Base-by-base conservation (phyloP, 2,888 invertebrate species). In the Eupeodes luniger region DNA sequence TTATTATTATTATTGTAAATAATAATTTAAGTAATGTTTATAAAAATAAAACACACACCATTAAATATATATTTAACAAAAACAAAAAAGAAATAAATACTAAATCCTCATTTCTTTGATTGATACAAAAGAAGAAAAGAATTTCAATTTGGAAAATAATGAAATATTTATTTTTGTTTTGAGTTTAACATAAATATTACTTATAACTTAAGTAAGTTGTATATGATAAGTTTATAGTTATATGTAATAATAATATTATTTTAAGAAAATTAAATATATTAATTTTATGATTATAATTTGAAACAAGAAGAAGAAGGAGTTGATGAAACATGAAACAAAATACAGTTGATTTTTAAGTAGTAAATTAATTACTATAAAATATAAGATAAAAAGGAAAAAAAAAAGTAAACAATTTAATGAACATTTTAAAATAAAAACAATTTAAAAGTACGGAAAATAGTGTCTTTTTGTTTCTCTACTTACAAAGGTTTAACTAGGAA, bases 201-300 rank as follows among this genome's bases (percentile, higher is more conserved):
- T 11, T 47, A 10, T 86, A 64, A 89, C 74, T 66, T 88, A 88
- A 88, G 85, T 88, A 72, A 88, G 67, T 81, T 88, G 78, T 88
- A 88, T 81, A 88, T 81, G 53, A 89, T 84, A 89, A 81, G 75
- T 85, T 85, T 85, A 40, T 40, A 80, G 83, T 87, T 87, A 79
- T 76, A 75, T 27, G 27, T 27, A 40, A 5, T 57, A 51, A 66
- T 27, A 75, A 5, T 64, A 81, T 78, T 81, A 89, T 78, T 85
- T 83, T 85, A 85, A 83, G 89, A 83, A 83, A 76, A 81, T 72
- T 47, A 72, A 74, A 86, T 87, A 90, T 83, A 90, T 83, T 90
- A 89, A 89, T 89, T 90, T 85, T 85, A 89, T 74, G 89, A 90
- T 89, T 89, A 84, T 85, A 14, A 89, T 89, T 88, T 81, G 84